A percentile compares a stretch with the other conserved stretches of the same genome.
Conservation (phyloP, 2,797 vertebrate species). For the Manis pentadactyla region DNA sequence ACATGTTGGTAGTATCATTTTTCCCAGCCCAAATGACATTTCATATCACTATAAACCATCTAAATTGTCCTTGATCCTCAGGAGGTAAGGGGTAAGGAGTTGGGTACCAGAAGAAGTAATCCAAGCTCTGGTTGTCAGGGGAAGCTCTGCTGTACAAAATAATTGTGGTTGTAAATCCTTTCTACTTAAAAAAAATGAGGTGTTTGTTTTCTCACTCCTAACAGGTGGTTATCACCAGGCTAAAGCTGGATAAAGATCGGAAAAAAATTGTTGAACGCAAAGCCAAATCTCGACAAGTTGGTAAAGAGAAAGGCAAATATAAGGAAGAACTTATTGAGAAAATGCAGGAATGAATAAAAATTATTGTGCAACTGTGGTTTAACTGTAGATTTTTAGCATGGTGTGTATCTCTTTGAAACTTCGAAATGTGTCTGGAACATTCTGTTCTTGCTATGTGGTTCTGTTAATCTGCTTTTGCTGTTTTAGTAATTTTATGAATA, state of each 20-base stretch:
- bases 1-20: not conserved
- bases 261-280: slow-evolving; percentile 97
- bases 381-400: slow-evolving; percentile 65
- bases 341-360: slow-evolving; percentile 93
- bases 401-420: slow-evolving; percentile 46
- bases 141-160: not conserved
- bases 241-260: slow-evolving; percentile 98
- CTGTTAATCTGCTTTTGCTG: not conserved
- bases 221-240: slow-evolving; percentile 97
- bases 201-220: not conserved
- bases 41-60: not conserved
- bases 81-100: not conserved
- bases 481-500: slow-evolving; percentile 62
- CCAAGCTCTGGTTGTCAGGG: not conserved
- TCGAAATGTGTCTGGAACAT: not conserved
- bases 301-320: slow-evolving; percentile 99
- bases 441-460: not conserved
- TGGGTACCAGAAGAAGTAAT: not conserved
- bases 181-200: not conserved
- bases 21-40: not conserved
- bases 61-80: not conserved
- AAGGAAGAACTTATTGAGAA: slow-evolving; percentile 98
- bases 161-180: not conserved
- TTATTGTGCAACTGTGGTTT: slow-evolving; percentile 70
- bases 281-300: slow-evolving; percentile 95